Percentiles rank a stretch among this genome's conserved stretches.
These are phyloP conservation scores for Myanophis thanlyinensis DNA, from an alignment of 2,113 vertebrate genomes.

Conservation along the genomic window DNA sequence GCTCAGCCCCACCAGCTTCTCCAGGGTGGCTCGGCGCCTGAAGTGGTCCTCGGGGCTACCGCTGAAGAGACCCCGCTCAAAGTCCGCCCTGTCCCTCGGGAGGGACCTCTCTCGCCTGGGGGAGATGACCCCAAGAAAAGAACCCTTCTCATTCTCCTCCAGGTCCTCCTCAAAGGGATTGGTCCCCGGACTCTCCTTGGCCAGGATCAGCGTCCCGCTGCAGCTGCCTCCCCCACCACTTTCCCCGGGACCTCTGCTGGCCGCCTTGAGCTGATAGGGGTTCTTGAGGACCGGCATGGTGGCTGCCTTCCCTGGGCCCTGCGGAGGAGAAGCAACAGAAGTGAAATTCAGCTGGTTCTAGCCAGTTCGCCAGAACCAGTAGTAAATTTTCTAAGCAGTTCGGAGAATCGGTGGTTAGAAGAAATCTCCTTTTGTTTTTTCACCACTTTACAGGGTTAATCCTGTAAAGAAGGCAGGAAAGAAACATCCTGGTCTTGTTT, in stretches of 20 bases:
- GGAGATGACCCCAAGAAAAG: slow-evolving; percentile 54
- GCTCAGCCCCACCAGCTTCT: slow-evolving; percentile 79
- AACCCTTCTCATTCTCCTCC: slow-evolving; percentile 51
- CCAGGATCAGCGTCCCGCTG: slow-evolving; percentile 69
- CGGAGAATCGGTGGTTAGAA: too few relatives aligned
- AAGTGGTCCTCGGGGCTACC: slow-evolving; percentile 64
- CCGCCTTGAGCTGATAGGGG: slow-evolving; percentile 71
- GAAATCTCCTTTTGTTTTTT: too few relatives aligned
- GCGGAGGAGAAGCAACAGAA: neutral
- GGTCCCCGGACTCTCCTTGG: slow-evolving; percentile 75
- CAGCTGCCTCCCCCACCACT: slow-evolving; percentile 15
- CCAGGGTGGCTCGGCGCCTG: slow-evolving; percentile 74
- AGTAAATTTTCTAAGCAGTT: too few relatives aligned
- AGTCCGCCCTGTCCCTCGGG: neutral
- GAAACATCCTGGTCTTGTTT: too few relatives aligned
- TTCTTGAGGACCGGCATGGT: slow-evolving; percentile 84
- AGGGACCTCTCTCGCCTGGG: slow-evolving; percentile 43
- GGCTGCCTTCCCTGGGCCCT: neutral
- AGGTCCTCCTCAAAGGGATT: slow-evolving; percentile 78
- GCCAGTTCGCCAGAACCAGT: too few relatives aligned
- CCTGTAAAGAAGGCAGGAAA: too few relatives aligned
- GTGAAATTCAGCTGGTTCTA: too few relatives aligned
- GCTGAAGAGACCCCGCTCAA: slow-evolving; percentile 32
- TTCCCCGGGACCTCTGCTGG: slow-evolving; percentile 56
- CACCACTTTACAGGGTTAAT: too few relatives aligned